These are phyloP conservation scores for Drosophila antonietae DNA, from an alignment of 2,888 invertebrate genomes.

Conservation along the genomic window DNA sequence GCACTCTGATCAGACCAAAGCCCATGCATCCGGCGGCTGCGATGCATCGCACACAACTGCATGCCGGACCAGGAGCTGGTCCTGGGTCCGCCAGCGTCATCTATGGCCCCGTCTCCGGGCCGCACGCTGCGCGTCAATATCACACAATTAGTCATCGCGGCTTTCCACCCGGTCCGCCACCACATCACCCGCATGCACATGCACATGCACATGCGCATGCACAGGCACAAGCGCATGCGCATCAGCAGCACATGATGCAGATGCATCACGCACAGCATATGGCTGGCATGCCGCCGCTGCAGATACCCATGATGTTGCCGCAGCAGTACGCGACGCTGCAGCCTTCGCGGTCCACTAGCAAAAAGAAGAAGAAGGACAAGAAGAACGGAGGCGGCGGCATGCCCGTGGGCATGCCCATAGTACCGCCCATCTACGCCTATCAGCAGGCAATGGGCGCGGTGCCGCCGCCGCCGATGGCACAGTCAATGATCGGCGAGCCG, in stretches of 20 bases:
- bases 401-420: conserved; percentile 85
- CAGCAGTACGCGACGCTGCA: conserved; percentile 89
- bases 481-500: conserved; percentile 87
- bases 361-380: conserved; percentile 85
- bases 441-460: conserved; percentile 78
- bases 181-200: conserved; percentile 77
- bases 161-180: conserved; percentile 74
- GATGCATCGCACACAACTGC: conserved; percentile 76
- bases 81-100: conserved; percentile 82
- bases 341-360: conserved; percentile 87
- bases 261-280: conserved; percentile 67
- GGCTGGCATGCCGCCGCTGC: conserved; percentile 83
- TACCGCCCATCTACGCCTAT: conserved; percentile 85
- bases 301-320: conserved; percentile 85
- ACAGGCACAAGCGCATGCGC: conserved; percentile 72
- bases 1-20: conserved; percentile 84
- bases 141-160: conserved; percentile 86
- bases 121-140: conserved; percentile 84
- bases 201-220: conserved; percentile 65
- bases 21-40: conserved; percentile 83
- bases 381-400: conserved; percentile 80
- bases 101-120: conserved; percentile 84
- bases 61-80: conserved; percentile 54
- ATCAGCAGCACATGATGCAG: conserved; percentile 71
- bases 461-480: conserved; percentile 84